A percentile compares a stretch with the other conserved stretches of the same genome.
Conservation (phyloP, 2,797 vertebrate species). For the Oreochromis mossambicus region DNA sequence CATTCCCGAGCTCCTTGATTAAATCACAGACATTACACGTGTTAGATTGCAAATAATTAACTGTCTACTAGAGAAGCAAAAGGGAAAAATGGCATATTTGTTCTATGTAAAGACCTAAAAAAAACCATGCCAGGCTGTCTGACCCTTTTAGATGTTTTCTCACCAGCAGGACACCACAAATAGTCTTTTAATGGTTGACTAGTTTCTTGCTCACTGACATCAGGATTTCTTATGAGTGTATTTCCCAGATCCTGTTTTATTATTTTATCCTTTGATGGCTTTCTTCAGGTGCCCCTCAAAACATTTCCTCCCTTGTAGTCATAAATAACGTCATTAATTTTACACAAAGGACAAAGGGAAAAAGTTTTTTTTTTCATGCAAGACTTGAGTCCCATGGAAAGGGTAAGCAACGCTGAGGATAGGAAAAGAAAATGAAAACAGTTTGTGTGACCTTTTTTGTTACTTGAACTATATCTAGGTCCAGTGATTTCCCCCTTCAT, state of each 20-base stretch:
- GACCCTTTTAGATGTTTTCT: background rate
- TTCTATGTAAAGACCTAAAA: background rate
- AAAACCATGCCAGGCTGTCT: background rate
- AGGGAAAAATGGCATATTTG: background rate
- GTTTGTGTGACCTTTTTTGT: constrained; percentile 35
- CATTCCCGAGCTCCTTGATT: background rate
- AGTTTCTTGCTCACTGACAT: constrained; percentile 77
- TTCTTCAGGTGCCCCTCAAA: constrained; percentile 83
- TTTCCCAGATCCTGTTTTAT: constrained; percentile 63
- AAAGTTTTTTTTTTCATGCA: constrained; percentile 57
- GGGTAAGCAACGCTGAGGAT: constrained; percentile 14
- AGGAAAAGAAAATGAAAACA: constrained; percentile 37
- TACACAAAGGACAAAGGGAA: constrained; percentile 79
- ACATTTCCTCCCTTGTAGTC: constrained; percentile 64
- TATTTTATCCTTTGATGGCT: constrained; percentile 78
- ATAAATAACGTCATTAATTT: constrained; percentile 83
- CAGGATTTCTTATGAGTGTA: constrained; percentile 26
- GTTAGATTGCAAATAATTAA: constrained; percentile 5
- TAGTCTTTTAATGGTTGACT: constrained; percentile 82
- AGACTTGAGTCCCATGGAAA: constrained; percentile 66
- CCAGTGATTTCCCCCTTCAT: background rate
- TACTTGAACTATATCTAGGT: background rate
- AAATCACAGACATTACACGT: background rate
- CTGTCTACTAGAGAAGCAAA: background rate
- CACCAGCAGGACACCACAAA: constrained; percentile 22